Percentiles rank a stretch among this genome's conserved stretches.
These are phyloP conservation scores for Harpagifer antarcticus DNA, from an alignment of 2,797 vertebrate species.

Conservation along the genomic window DNA sequence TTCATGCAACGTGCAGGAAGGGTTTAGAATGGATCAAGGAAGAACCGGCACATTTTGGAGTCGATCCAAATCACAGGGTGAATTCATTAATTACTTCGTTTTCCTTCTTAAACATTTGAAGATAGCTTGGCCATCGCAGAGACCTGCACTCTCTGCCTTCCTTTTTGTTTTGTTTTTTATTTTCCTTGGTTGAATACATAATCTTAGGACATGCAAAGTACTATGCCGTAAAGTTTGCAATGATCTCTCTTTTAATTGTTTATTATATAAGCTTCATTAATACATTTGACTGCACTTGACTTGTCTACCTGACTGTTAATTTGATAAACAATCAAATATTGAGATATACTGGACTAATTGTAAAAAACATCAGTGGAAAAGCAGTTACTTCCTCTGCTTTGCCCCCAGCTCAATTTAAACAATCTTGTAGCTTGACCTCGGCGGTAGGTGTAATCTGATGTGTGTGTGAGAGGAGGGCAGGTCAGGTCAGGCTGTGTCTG, in stretches of 20 bases:
- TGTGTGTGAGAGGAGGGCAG: constrained; percentile 23
- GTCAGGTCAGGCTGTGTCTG: constrained; percentile 56
- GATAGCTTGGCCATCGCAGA: no score
- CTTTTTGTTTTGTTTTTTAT: background rate
- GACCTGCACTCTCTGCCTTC: no score
- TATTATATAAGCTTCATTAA: no score
- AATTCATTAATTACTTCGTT: no score
- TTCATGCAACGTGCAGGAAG: no score
- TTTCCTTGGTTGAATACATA: background rate
- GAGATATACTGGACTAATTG: background rate
- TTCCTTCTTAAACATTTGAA: no score
- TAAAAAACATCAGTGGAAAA: background rate
- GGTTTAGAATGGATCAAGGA: no score
- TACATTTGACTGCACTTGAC: no score
- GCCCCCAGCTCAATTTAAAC: constrained; percentile 25
- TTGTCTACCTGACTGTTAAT: background rate
- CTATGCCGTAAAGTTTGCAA: background rate
- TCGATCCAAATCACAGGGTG: no score
- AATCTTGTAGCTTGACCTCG: constrained; percentile 17
- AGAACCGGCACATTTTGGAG: no score
- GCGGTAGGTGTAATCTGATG: constrained; percentile 40
- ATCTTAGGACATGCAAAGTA: background rate
- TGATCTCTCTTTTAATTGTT: no score
- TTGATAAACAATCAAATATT: background rate
- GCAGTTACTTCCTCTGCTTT: background rate